These are phyloP conservation scores for Eupithecia centaureata DNA, from an alignment of 2,888 invertebrate genomes.

Conservation along the genomic window DNA sequence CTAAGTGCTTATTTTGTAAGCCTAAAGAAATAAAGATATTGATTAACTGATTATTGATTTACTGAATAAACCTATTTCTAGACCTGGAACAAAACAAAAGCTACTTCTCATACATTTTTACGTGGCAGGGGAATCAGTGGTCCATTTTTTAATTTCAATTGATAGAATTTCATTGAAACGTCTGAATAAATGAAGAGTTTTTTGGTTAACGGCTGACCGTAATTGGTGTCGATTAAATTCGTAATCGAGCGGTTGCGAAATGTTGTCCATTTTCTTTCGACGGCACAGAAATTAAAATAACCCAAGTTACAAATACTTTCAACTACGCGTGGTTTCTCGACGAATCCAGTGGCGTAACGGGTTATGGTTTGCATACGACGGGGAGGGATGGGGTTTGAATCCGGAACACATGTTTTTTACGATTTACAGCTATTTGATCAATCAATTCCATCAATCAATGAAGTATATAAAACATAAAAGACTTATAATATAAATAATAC, in stretches of 20 bases:
- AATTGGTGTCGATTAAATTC: neutral
- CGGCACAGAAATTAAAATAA: neutral
- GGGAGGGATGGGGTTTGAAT: neutral
- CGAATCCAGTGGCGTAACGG: neutral
- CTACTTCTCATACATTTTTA: too few relatives aligned
- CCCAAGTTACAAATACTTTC: too few relatives aligned
- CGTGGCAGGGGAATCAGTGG: too few relatives aligned
- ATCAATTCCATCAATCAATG: too few relatives aligned
- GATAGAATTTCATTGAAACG: neutral
- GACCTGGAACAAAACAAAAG: too few relatives aligned
- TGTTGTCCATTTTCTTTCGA: neutral
- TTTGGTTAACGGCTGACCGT: neutral
- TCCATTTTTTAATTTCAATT: neutral
- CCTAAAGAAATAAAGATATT: too few relatives aligned
- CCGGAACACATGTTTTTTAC: neutral
- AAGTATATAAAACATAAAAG: too few relatives aligned
- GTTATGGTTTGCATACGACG: neutral
- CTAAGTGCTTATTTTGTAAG: too few relatives aligned
- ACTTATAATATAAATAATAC: too few relatives aligned
- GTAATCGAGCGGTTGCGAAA: neutral
- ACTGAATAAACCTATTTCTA: too few relatives aligned
- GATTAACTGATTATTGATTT: too few relatives aligned
- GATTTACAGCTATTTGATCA: neutral
- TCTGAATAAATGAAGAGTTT: conserved; percentile 1
- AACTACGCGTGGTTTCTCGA: too few relatives aligned